phyloP scores from a whole-genome alignment of 2,113 vertebrate species.

The Poeciliopsis prolifica region DNA sequence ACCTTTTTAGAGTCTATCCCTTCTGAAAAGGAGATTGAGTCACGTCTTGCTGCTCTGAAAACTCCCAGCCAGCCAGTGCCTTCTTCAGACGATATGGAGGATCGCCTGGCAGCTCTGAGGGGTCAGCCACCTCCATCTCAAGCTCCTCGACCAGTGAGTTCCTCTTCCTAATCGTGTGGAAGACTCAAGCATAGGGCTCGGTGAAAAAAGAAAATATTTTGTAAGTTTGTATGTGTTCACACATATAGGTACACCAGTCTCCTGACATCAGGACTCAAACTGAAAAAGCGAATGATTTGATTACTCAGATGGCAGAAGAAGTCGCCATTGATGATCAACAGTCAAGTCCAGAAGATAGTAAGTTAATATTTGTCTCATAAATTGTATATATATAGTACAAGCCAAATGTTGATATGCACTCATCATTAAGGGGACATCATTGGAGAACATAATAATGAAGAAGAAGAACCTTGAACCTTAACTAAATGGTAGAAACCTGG shows the following conservation, averaged over 20 bases:
- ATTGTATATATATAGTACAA: background rate
- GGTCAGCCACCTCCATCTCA: constrained; percentile 81
- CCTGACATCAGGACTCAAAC: constrained; percentile 84
- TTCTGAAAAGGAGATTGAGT: constrained; percentile 89
- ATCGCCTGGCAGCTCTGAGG: constrained; percentile 86
- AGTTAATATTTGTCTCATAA: constrained; percentile 8
- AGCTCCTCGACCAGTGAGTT: constrained; percentile 81
- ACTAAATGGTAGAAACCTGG: background rate
- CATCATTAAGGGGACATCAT: no score
- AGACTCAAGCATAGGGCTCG: background rate
- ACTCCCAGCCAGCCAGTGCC: constrained; percentile 78
- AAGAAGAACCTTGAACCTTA: background rate
- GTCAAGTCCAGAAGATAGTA: constrained; percentile 69
- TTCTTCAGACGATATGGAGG: constrained; percentile 87
- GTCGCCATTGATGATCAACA: constrained; percentile 84
- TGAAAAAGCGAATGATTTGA: constrained; percentile 87
- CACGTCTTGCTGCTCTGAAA: constrained; percentile 88
- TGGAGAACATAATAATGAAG: background rate
- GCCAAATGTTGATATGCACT: background rate
- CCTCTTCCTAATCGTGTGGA: background rate
- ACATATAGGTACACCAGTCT: constrained; percentile 81
- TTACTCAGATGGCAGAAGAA: constrained; percentile 89
- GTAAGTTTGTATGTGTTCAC: constrained; percentile 17
- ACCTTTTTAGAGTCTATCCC: constrained; percentile 82
- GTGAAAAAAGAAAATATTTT: rapidly evolving